These are phyloP conservation scores for Hylia prasina DNA, from an alignment of 2,113 vertebrate species.

Conservation along the genomic window DNA sequence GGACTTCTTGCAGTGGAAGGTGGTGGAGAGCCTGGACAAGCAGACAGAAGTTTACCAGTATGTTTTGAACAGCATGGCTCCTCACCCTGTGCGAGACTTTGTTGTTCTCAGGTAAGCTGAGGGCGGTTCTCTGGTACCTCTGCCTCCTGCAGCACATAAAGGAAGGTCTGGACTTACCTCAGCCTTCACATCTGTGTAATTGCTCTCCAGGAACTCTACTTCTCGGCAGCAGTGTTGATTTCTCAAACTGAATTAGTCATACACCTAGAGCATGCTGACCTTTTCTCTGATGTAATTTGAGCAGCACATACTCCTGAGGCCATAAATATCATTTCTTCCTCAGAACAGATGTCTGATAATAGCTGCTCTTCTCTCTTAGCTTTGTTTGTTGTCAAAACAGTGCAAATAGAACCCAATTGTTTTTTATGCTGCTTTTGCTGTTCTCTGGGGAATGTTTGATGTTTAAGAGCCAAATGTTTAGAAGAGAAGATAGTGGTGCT, in stretches of 20 bases:
- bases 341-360: conserved; percentile 37
- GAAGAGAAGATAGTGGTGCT: neutral
- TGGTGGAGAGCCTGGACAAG: conserved; percentile 88
- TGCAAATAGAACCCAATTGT: conserved; percentile 2
- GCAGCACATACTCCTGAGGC: conserved; percentile 24
- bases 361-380: conserved; percentile 19
- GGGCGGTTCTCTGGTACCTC: neutral
- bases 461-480: conserved; percentile 24
- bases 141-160: neutral
- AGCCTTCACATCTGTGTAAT: neutral
- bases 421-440: conserved; percentile 20
- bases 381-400: conserved; percentile 58
- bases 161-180: neutral
- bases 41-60: conserved; percentile 95
- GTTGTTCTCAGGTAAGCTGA: conserved; percentile 86
- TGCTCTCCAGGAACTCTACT: neutral
- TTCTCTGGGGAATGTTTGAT: conserved; percentile 5
- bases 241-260: conserved; percentile 16
- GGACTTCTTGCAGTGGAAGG: conserved; percentile 94
- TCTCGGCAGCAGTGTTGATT: neutral
- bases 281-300: conserved; percentile 25
- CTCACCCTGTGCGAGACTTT: conserved; percentile 91
- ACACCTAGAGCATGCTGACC: neutral
- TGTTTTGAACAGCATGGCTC: conserved; percentile 91
- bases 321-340: conserved; percentile 36